Base-by-base conservation (phyloP, 2,797 vertebrate species). In the Lophotriccus pileatus region DNA sequence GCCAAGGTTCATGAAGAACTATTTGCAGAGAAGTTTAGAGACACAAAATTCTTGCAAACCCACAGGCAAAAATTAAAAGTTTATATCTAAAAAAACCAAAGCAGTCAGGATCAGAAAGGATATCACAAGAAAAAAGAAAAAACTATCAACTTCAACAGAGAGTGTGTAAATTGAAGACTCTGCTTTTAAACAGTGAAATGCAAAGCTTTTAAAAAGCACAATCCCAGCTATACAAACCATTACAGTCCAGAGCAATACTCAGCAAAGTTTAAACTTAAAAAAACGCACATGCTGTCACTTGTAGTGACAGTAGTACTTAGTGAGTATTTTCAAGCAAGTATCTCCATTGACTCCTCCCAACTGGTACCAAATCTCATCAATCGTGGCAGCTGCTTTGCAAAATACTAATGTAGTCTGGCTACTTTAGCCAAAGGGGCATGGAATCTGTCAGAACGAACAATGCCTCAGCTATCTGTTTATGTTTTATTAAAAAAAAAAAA, bases 31-130 rank as follows among this genome's bases (percentile, higher is more conserved):
- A 90, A 43, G 21, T 32, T 64, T 8, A 67, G 5, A 76, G 43
- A 75, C 13, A 75, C 5, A 70, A 64, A 81, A 64, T 30, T 52
- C 58, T 58, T 75, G 36, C 43, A 43, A 64, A 53, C 2, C 4
- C 8, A 10, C 32, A 76, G 22, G 41, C 0, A 0, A 0, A 6
- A 90, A 66, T 37, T 37, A 4, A 5, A 78, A 52, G 3, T 53
- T 93, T 69, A 53, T 28, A 56, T 4, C 1, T 10, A 56, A 69
- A 78, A 72, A 49, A 43, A 9, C 36, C 47, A 67, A 78, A 84
- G 37, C 8, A 46, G 34, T 27, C 18, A 87, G 39, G 66, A 84
- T 36, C 56, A 74, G 58, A 68, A 81, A 72, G 17, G 9, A 9
- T n/a, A 47, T 5, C 13, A 49, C 23, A 84, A 56, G 25, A 3